A percentile compares a stretch with the other conserved stretches of the same genome.
phyloP scores from a whole-genome alignment of 2,888 invertebrate genomes.

The Drosophila prolongata region DNA sequence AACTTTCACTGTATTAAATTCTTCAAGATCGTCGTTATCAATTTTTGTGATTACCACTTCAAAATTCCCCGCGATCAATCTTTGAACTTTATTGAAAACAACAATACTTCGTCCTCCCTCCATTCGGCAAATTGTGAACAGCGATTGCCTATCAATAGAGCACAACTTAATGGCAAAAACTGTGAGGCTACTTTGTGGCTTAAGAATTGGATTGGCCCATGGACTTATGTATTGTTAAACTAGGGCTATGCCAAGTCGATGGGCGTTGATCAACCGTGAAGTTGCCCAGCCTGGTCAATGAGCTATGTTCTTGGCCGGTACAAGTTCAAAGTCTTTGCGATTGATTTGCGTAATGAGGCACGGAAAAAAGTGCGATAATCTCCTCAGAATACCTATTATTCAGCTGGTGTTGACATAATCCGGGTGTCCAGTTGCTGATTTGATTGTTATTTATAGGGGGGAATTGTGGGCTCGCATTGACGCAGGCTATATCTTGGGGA shows the following conservation, averaged over 20 bases:
- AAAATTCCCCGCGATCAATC: constrained; percentile 1
- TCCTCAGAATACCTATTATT: constrained; percentile 1
- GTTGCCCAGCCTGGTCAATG: constrained; percentile 17
- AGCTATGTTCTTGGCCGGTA: constrained; percentile 24
- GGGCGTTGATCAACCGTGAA: constrained; percentile 44
- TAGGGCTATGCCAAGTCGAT: constrained; percentile 7
- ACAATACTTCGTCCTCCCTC: constrained; percentile 2
- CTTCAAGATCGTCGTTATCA: constrained; percentile 22
- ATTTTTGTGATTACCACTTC: constrained; percentile 3
- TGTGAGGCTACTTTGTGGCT: constrained; percentile 28
- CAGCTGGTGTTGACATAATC: constrained; percentile 15
- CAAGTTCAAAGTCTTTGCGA: constrained; percentile 59
- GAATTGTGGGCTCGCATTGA: constrained; percentile 32
- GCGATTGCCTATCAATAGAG: constrained; percentile 7
- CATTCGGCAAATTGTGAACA: constrained; percentile 1
- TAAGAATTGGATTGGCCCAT: constrained; percentile 24
- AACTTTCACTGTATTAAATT: constrained; percentile 8
- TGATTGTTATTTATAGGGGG: constrained; percentile 14
- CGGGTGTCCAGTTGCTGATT: neutral
- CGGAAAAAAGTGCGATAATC: constrained; percentile 7
- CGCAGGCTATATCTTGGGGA: constrained; percentile 20
- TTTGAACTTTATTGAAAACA: constrained; percentile 6
- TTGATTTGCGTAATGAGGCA: constrained; percentile 19
- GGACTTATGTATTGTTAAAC: constrained; percentile 9
- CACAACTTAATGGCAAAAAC: neutral